phyloP scores from a whole-genome alignment of 1,140 invertebrate species.

The Sarcophaga peregrina region DNA sequence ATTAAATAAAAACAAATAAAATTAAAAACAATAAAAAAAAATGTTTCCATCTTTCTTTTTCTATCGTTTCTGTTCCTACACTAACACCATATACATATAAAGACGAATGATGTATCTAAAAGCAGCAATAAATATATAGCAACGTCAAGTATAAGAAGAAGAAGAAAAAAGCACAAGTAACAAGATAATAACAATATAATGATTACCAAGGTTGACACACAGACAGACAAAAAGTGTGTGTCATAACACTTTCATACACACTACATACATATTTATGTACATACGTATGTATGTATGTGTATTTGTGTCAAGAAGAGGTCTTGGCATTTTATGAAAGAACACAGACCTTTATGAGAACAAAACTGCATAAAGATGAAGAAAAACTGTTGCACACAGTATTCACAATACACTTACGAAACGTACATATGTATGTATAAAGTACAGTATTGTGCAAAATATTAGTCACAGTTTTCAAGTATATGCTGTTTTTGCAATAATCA shows the following conservation, averaged over 20 bases:
- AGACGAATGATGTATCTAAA: not conserved
- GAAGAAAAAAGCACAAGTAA: not conserved
- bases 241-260: not conserved
- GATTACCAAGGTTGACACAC: not conserved
- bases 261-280: not conserved
- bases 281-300: not conserved
- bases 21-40: too few species aligned
- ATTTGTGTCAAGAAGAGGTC: not conserved
- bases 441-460: too few species aligned
- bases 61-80: too few species aligned
- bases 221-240: not conserved
- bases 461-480: too few species aligned
- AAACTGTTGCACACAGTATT: not conserved
- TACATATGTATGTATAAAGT: too few species aligned
- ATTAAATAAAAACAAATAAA: too few species aligned
- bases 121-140: not conserved
- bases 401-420: too few species aligned
- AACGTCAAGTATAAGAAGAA: too few species aligned
- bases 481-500: too few species aligned
- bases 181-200: conserved; percentile 15
- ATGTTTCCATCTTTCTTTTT: too few species aligned
- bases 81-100: too few species aligned
- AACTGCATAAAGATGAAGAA: not conserved
- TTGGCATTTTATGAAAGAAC: not conserved
- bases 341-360: not conserved